phyloP scores from a whole-genome alignment of 2,888 invertebrate species.

The Tipula confusa region DNA sequence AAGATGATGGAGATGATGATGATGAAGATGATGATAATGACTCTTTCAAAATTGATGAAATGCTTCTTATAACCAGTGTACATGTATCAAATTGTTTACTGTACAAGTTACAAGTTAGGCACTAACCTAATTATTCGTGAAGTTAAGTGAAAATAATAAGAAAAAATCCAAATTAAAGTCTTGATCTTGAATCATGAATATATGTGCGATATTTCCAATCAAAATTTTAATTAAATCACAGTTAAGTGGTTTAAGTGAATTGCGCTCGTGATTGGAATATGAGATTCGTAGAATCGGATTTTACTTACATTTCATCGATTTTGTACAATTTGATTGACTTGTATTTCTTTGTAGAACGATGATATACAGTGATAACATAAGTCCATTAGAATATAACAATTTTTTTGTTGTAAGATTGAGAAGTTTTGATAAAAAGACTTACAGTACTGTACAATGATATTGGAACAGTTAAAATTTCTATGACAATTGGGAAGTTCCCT shows the following conservation, averaged over 20 bases:
- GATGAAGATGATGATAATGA: neutral
- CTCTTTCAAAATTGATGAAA: neutral
- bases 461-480: too few species aligned
- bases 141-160: neutral
- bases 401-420: neutral
- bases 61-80: neutral
- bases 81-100: neutral
- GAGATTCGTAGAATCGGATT: neutral
- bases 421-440: neutral
- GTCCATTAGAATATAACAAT: neutral
- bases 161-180: neutral
- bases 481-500: too few species aligned
- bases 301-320: neutral
- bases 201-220: neutral
- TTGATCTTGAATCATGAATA: neutral
- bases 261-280: neutral
- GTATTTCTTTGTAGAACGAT: neutral
- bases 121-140: neutral
- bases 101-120: neutral
- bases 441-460: too few species aligned
- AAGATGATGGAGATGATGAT: neutral
- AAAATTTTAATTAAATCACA: neutral
- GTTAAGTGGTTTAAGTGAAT: neutral
- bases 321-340: neutral
- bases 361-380: neutral